Evolutionary conservation across 1,140 invertebrate genomes (phyloP), one percentile per base, ranked within the genome.

Genomic region (Euura saliciscinereae): DNA sequence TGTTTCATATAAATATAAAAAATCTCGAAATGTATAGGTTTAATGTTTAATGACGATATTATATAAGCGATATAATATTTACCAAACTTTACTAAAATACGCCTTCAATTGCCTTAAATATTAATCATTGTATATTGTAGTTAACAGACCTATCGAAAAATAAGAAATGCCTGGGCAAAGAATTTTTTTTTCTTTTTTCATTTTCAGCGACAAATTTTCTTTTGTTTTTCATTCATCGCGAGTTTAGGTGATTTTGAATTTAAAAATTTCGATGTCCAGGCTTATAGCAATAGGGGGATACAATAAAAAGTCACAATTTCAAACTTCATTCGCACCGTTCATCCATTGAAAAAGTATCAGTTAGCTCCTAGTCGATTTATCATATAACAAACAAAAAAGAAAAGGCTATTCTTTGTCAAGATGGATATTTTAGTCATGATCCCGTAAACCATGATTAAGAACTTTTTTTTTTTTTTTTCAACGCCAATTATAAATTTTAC

Each of bases 321-420:
- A 59, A 59, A 59, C 51, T 59, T 59, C 51, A 59, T 59, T 59
- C 51, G 51, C 51, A 59, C 51, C 51, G 51, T 59, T 59, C 51
- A 59, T 59, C 51, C 51, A 59, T 59, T 59, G 51, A 59, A 59
- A 59, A 59, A 59, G 51, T 59, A 59, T 59, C 51, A 59, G 51
- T 59, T 59, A 59, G 51, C 51, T 59, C 51, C 51, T n/a, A 59
- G 51, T 59, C 51, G 51, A 59, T 59, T 11, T 11, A 59, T 59
- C 10, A 28, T 59, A 59, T n/a, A 59, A 59, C 51, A 59, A 59
- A 59, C 13, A 11, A 59, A 59, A 59, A 59, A 59, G 28, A 28
- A 86, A 82, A 88, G 85, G 85, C 84, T 87, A 85, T 82, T 80
- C 84, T 86, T 87, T 84, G 83, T 86, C 82, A 86, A 86, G 83